Evolutionary conservation across 2,797 vertebrate genomes (phyloP), one percentile per base, ranked within the genome.

Genomic region (Lithobates pipiens): DNA sequence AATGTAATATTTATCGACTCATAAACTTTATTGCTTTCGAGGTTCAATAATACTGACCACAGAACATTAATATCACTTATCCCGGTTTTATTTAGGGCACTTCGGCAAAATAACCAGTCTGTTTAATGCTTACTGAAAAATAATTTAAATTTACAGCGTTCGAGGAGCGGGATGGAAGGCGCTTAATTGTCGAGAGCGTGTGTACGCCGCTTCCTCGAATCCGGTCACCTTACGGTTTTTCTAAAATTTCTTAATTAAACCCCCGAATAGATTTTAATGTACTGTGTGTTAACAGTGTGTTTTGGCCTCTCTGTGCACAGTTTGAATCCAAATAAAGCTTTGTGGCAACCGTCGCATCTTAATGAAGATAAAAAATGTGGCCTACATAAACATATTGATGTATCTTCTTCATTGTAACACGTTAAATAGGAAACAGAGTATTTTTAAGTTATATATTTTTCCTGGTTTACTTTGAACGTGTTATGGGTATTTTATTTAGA

Each of bases 61-160:
- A 92, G 91, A 91, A 95, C 95, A 96, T 96, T 96, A 96, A 96
- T 96, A 95, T 95, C 94, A 94, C 95, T 95, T 94, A 92, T 90
- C 91, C 88, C 90, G 89, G 92, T 94, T 94, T 94, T 93, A 92
- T 91, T 92, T 92, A 77, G 88, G 90, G 89, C 90, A 92, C 89
- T 92, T 93, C 90, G 90, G 81, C 93, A 91, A 92, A 93, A 93
- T 94, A 93, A 91, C 90, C 86, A 78, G 90, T 93, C 92, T 93
- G 80, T 93, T 90, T 93, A 90, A 88, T 88, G 82, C 89, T 92
- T 91, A 88, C 77, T 61, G 91, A 92, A 93, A 93, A 91, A 93
- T 94, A 93, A 92, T 92, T 69, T 87, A 89, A 89, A 91, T 93
- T 94, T 93, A 92, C 88, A 91, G 82, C 18, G 1, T 85, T 90